Conservation (phyloP, 2,113 vertebrate species). For the Oryzias javanicus region DNA sequence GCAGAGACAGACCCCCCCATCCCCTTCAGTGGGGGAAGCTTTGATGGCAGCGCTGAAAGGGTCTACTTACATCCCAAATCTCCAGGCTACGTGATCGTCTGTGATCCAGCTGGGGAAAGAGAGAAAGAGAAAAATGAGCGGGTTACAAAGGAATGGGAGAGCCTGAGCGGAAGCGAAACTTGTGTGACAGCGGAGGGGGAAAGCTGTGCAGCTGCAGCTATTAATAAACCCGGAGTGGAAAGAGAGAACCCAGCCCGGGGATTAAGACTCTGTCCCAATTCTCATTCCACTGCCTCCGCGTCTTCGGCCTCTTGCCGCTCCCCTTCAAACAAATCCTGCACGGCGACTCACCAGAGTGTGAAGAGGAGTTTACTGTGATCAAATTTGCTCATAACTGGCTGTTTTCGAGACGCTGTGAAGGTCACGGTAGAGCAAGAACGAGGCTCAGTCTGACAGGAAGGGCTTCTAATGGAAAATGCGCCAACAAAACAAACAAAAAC, state of each 20-base stretch:
- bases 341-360: slow-evolving; percentile 26
- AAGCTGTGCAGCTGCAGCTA: slow-evolving; percentile 76
- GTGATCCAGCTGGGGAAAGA: slow-evolving; percentile 82
- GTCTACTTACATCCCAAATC: slow-evolving; percentile 87
- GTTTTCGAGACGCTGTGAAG: slow-evolving; percentile 45
- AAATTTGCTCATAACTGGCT: slow-evolving; percentile 56
- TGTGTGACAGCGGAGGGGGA: slow-evolving; percentile 66
- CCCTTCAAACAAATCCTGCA: slow-evolving; percentile 58
- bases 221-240: slow-evolving; percentile 76
- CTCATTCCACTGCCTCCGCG: slow-evolving; percentile 59
- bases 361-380: slow-evolving; percentile 27
- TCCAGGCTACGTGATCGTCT: slow-evolving; percentile 82
- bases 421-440: slow-evolving; percentile 30
- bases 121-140: slow-evolving; percentile 55
- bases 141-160: slow-evolving; percentile 60
- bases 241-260: slow-evolving; percentile 67
- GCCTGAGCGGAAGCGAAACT: slow-evolving; percentile 62
- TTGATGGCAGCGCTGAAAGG: slow-evolving; percentile 70
- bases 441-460: slow-evolving; percentile 28
- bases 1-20: slow-evolving; percentile 47
- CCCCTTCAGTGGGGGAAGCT: slow-evolving; percentile 55
- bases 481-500: slow-evolving; percentile 10
- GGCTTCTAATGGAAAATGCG: slow-evolving; percentile 35
- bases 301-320: slow-evolving; percentile 41
- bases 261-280: slow-evolving; percentile 74